These are phyloP conservation scores for Chironomus tepperi DNA, from an alignment of 1,140 invertebrate species.

Conservation along the genomic window DNA sequence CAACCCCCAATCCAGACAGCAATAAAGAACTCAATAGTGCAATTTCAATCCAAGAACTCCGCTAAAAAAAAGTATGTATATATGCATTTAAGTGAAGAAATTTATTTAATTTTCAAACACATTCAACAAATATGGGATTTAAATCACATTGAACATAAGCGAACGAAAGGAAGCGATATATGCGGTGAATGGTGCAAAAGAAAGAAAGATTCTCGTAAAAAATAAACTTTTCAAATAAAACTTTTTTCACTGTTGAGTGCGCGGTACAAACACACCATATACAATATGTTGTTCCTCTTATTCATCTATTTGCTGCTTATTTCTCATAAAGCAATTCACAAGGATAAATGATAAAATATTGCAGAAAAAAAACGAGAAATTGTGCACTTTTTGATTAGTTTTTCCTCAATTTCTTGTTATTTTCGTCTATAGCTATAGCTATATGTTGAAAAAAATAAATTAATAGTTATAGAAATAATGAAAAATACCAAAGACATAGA, in stretches of 20 bases:
- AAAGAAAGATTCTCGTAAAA: not conserved
- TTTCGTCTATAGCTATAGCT: too few species aligned
- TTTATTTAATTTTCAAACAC: conserved; percentile 6
- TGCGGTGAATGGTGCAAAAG: not conserved
- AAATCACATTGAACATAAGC: not conserved
- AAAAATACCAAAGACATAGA: too few species aligned
- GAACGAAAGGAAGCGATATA: not conserved
- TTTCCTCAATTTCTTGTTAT: not conserved
- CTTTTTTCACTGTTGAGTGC: conserved; percentile 6
- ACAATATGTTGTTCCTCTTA: conserved; percentile 10
- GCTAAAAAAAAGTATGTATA: not conserved
- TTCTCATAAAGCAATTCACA: not conserved
- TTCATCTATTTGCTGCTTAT: not conserved
- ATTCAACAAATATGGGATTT: conserved; percentile 14
- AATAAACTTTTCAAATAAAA: conserved; percentile 9
- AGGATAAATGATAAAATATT: not conserved
- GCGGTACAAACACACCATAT: not conserved
- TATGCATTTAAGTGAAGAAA: not conserved
- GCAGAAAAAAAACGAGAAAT: not conserved
- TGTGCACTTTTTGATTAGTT: conserved; percentile 8
- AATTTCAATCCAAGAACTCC: not conserved
- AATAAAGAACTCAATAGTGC: not conserved
- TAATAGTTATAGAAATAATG: too few species aligned
- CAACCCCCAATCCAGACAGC: too few species aligned
- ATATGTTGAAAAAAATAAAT: too few species aligned